A percentile compares a stretch with the other conserved stretches of the same genome.
These are phyloP conservation scores for Saccopteryx bilineata DNA, from an alignment of 2,113 vertebrate genomes.

Conservation along the genomic window DNA sequence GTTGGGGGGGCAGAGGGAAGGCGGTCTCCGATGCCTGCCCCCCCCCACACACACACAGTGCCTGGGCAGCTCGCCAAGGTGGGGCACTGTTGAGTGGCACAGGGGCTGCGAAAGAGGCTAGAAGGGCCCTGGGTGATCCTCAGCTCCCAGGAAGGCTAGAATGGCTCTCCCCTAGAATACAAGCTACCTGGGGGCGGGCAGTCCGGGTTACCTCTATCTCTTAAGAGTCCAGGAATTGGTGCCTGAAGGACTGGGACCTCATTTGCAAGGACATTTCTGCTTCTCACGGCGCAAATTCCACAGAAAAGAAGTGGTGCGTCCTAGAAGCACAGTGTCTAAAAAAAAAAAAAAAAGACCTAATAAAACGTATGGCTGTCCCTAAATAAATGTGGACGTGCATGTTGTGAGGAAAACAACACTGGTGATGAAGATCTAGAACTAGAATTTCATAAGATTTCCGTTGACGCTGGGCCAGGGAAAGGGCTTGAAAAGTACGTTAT, in stretches of 20 bases:
- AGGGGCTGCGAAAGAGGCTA: neutral
- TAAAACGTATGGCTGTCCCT: neutral
- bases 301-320: neutral
- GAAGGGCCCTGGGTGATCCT: accelerated
- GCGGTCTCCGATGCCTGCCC: too few relatives aligned
- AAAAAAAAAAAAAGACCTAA: neutral
- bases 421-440: neutral
- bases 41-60: neutral
- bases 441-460: neutral
- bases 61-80: neutral
- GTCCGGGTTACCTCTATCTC: neutral
- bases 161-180: neutral
- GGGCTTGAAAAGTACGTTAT: neutral
- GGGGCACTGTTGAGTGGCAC: neutral
- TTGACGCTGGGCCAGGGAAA: neutral
- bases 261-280: neutral
- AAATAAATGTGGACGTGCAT: neutral
- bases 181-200: neutral
- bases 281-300: neutral
- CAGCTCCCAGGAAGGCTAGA: neutral
- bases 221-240: neutral
- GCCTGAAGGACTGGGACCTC: neutral
- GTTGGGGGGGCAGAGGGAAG: neutral
- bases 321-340: neutral
- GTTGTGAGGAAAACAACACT: neutral